Percentiles rank a stretch among this genome's conserved stretches.
These are phyloP conservation scores for Spilosoma lubricipeda DNA, from an alignment of 2,888 invertebrate species.

Conservation along the genomic window DNA sequence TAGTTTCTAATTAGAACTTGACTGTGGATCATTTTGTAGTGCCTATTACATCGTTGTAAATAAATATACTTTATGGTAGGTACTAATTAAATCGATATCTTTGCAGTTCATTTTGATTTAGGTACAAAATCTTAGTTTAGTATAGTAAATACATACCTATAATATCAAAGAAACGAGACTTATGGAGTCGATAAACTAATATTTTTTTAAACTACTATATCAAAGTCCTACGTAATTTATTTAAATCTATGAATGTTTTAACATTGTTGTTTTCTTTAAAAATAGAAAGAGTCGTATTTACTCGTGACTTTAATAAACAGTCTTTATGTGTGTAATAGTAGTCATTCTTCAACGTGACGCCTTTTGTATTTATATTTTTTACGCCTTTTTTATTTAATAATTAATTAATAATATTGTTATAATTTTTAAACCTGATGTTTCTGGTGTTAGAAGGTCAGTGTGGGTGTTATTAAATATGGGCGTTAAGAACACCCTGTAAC, in stretches of 20 bases:
- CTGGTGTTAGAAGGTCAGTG: constrained; percentile 17
- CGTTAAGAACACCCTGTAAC: constrained; percentile 68
- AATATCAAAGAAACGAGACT: constrained; percentile 35
- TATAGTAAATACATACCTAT: too few species aligned
- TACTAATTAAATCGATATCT: constrained; percentile 37
- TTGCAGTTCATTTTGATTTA: constrained; percentile 35
- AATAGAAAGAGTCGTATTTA: neutral
- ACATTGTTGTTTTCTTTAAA: neutral
- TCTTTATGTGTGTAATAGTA: constrained; percentile 25
- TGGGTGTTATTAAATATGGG: constrained; percentile 34
- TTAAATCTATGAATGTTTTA: neutral
- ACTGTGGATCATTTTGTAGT: constrained; percentile 34
- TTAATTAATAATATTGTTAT: constrained; percentile 14
- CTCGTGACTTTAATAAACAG: neutral
- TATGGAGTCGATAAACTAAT: constrained; percentile 41
- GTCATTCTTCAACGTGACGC: constrained; percentile 30
- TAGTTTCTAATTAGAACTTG: constrained; percentile 31
- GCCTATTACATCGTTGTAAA: constrained; percentile 36
- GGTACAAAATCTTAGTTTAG: constrained; percentile 18
- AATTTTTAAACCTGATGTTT: constrained; percentile 6
- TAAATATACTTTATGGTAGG: constrained; percentile 6
- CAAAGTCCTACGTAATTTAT: neutral
- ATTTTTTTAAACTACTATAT: neutral
- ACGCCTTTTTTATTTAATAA: constrained; percentile 40
- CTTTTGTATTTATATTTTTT: constrained; percentile 41